Conservation (phyloP, 2,888 invertebrate species). For the Empis stercorea region DNA sequence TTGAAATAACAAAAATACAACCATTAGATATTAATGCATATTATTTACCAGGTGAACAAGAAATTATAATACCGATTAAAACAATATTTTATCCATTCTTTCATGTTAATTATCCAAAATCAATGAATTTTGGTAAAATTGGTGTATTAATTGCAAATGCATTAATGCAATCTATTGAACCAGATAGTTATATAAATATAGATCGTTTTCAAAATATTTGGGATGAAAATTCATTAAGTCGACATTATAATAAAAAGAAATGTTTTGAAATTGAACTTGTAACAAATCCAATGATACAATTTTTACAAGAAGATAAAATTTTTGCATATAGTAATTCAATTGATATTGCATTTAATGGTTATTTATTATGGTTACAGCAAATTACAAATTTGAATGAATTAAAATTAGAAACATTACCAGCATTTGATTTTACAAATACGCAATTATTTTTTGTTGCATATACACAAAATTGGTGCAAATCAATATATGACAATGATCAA, state of each 20-base stretch:
- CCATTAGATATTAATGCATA: background rate
- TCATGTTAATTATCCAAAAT: slow-evolving; percentile 3
- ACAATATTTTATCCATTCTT: background rate
- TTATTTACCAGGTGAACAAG: background rate
- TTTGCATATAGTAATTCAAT: slow-evolving; percentile 2
- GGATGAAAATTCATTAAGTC: too few relatives aligned
- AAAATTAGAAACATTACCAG: background rate
- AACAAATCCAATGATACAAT: background rate
- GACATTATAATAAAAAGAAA: background rate
- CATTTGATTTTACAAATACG: slow-evolving; percentile 1
- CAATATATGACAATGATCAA: background rate
- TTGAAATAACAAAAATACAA: background rate
- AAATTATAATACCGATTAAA: background rate
- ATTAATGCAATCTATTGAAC: background rate
- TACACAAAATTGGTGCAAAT: slow-evolving; percentile 5
- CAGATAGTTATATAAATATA: too few relatives aligned
- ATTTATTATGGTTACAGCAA: background rate
- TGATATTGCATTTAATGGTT: slow-evolving; percentile 3
- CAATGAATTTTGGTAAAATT: slow-evolving; percentile 1
- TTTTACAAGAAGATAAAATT: slow-evolving; percentile 1
- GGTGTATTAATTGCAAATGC: background rate
- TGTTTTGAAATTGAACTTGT: background rate
- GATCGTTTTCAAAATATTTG: too few relatives aligned
- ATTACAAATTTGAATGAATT: background rate
- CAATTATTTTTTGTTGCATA: slow-evolving; percentile 6